Percentiles rank a stretch among this genome's conserved stretches.
These are phyloP conservation scores for Dromiciops gliroides DNA, from an alignment of 2,113 vertebrate species.

Conservation along the genomic window DNA sequence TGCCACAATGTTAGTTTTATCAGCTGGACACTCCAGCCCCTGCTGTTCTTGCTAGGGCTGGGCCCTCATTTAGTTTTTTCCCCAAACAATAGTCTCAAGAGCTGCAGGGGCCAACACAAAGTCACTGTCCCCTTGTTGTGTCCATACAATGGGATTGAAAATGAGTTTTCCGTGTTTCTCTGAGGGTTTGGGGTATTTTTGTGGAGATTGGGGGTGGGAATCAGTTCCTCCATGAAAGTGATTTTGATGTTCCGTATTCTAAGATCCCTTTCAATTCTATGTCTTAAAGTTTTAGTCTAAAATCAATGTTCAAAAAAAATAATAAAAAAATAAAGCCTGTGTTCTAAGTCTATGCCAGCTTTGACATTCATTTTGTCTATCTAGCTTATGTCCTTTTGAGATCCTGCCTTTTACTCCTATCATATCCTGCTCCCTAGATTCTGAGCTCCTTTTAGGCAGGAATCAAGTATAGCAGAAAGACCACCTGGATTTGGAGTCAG, in stretches of 20 bases:
- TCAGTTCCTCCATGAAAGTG: background rate
- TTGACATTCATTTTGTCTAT: background rate
- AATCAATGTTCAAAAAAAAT: no score
- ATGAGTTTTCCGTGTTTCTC: background rate
- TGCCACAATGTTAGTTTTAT: background rate
- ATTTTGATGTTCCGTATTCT: background rate
- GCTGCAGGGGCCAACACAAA: background rate
- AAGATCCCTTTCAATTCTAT: background rate
- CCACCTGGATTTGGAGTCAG: background rate
- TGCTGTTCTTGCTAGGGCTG: background rate
- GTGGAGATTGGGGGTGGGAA: background rate
- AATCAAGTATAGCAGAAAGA: background rate
- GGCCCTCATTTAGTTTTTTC: background rate
- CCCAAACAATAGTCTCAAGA: background rate
- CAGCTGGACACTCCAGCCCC: background rate
- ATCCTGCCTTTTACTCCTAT: background rate
- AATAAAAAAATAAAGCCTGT: no score
- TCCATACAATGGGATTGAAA: background rate
- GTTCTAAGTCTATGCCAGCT: background rate
- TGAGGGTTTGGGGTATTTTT: background rate
- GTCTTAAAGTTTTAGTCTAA: background rate
- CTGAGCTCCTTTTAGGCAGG: no score
- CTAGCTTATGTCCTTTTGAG: background rate
- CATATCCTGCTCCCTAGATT: background rate
- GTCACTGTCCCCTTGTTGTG: background rate